Percentiles rank a stretch among this genome's conserved stretches.
Conservation (phyloP, 2,113 vertebrate species). For the Varanus salvator region DNA sequence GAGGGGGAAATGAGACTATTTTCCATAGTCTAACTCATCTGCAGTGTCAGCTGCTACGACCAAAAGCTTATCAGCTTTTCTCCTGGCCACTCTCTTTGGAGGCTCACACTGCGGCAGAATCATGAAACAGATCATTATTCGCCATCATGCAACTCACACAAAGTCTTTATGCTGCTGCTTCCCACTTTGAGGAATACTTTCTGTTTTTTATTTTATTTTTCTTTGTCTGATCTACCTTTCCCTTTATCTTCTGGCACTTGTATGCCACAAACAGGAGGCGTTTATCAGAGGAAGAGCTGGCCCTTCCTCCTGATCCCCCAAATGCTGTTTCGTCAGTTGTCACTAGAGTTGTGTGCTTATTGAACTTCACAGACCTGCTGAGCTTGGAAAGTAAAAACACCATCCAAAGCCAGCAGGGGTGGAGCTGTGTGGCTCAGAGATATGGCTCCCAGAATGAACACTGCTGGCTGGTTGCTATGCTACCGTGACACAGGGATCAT, state of each 20-base stretch:
- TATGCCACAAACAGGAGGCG: constrained; percentile 43
- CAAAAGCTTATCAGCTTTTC: neutral
- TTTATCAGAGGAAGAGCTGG: constrained; percentile 57
- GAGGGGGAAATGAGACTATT: too few relatives aligned
- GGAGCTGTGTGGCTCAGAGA: constrained; percentile 59
- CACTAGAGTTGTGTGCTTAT: constrained; percentile 59
- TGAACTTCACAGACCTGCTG: constrained; percentile 73
- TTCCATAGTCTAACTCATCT: neutral
- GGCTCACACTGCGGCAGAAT: neutral
- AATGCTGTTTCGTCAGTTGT: constrained; percentile 63
- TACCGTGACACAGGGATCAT: constrained; percentile 52
- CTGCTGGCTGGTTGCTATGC: constrained; percentile 68
- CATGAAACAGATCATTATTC: constrained; percentile 36
- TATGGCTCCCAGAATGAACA: constrained; percentile 28
- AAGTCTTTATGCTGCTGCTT: constrained; percentile 28
- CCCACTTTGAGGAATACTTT: constrained; percentile 22
- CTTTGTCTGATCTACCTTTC: constrained; percentile 52
- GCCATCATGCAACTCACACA: neutral
- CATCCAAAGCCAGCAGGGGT: constrained; percentile 67
- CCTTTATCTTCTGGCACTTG: constrained; percentile 51
- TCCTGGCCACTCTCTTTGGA: neutral
- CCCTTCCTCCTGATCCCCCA: constrained; percentile 37
- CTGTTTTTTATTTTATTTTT: constrained; percentile 38
- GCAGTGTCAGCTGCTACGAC: neutral
- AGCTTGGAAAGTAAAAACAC: constrained; percentile 64